Conservation (phyloP, 2,797 vertebrate genomes). For the Microctenopoma stevenorrisi region DNA sequence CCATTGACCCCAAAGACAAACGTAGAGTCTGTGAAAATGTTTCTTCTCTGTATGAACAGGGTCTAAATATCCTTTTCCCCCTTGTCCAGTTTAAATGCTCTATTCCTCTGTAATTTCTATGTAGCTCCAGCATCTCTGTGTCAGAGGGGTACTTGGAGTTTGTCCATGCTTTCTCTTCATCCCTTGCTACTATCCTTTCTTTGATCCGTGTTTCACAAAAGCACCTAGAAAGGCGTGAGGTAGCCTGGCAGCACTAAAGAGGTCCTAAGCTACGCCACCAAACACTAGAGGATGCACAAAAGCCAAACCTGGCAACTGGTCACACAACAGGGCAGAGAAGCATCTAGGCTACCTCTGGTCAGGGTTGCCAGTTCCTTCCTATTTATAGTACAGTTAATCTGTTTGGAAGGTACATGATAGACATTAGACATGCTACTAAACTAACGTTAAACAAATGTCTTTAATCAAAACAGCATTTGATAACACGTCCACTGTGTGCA, state of each 20-base stretch:
- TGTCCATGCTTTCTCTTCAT: conserved; percentile 43
- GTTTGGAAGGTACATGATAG: conserved; percentile 4
- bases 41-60: background rate
- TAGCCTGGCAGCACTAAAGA: conserved; percentile 69
- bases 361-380: conserved; percentile 43
- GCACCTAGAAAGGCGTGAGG: conserved; percentile 73
- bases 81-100: background rate
- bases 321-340: conserved; percentile 40
- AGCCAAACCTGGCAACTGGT: conserved; percentile 61
- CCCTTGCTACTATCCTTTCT: conserved; percentile 53
- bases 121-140: conserved; percentile 24
- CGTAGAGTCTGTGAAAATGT: conserved; percentile 20
- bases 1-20: conserved; percentile 16
- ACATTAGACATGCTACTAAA: conserved; percentile 1
- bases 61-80: background rate
- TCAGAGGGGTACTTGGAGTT: conserved; percentile 49
- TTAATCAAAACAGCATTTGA: background rate
- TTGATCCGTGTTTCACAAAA: conserved; percentile 78
- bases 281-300: conserved; percentile 42
- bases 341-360: conserved; percentile 23
- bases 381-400: conserved; percentile 41
- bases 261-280: conserved; percentile 50
- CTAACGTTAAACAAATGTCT: background rate
- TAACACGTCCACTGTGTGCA: background rate
- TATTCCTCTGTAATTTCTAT: conserved; percentile 12